phyloP scores from a whole-genome alignment of 2,797 vertebrate genomes.

The Pteropus rufus region DNA sequence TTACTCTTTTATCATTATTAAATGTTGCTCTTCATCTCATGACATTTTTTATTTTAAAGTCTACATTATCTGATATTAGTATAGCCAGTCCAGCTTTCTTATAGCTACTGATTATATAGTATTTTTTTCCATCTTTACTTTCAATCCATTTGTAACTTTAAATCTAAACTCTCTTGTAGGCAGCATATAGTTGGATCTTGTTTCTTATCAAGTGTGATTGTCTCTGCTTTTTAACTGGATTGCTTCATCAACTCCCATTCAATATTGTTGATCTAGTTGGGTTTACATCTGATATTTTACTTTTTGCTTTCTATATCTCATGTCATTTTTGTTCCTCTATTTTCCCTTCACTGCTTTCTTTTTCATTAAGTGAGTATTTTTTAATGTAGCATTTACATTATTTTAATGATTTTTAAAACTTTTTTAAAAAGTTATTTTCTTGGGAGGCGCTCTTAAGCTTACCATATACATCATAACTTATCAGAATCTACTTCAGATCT shows the following conservation, averaged over 20 bases:
- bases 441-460: background rate
- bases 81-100: background rate
- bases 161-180: background rate
- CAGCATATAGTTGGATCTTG: background rate
- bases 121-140: background rate
- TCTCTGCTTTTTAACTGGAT: background rate
- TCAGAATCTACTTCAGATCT: background rate
- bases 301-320: background rate
- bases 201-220: background rate
- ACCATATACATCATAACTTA: background rate
- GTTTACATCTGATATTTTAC: background rate
- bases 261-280: background rate
- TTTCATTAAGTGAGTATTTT: background rate
- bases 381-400: background rate
- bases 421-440: background rate
- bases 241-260: background rate
- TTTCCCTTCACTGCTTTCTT: background rate
- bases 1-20: background rate
- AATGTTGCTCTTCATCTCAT: background rate
- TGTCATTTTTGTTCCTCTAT: background rate
- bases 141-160: background rate
- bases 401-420: background rate
- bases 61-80: background rate
- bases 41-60: background rate
- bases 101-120: background rate